Evolutionary conservation across 2,888 invertebrate genomes (phyloP), one percentile per base, ranked within the genome.

Genomic region (Ischnura elegans): DNA sequence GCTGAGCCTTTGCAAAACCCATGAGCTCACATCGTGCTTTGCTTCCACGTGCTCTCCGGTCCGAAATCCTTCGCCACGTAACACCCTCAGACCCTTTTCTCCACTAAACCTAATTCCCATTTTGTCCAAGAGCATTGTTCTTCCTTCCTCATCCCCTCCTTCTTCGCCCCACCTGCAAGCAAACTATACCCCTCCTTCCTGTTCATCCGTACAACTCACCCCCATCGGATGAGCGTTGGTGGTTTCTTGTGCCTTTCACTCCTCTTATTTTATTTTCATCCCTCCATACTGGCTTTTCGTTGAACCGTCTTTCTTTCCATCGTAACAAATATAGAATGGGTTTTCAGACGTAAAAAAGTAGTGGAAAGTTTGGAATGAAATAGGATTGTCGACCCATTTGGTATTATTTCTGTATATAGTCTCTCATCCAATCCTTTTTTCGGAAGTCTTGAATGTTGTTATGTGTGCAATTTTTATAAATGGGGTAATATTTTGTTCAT

Each of bases 81-180:
- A 76, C 76, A 76, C 29, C 76, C 36, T 76, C 76, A 36, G 76
- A 76, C 42, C 66, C 90, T 61, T 87, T 51, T 51, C 51, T 42
- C 87, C 42, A 2, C 86, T 43, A 43, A 90, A 90, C 90, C 61
- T 66, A 90, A 90, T 90, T 90, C 90, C 43, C 90, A 42, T 90
- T 90, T 61, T 61, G 90, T 66, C 90, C 90, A 36, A 61, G 76
- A 76, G 76, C 76, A 76, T 76, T 76, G 76, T 76, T 76, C 76
- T 76, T 36, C n/a, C 61, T 61, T 1, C n/a, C 61, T 61, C 61
- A 51, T 51, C 13, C 61, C 10, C n/a, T n/a, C n/a, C 61, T 10
- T 0, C 4, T n/a, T 61, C 61, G n/a, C 61, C n/a, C 21, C 61
- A 8, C 6, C 61, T n/a, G 61, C n/a, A n/a, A n/a, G n/a, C 61